Base-by-base conservation (phyloP, 2,797 vertebrate genomes). In the Australoheros facetus region DNA sequence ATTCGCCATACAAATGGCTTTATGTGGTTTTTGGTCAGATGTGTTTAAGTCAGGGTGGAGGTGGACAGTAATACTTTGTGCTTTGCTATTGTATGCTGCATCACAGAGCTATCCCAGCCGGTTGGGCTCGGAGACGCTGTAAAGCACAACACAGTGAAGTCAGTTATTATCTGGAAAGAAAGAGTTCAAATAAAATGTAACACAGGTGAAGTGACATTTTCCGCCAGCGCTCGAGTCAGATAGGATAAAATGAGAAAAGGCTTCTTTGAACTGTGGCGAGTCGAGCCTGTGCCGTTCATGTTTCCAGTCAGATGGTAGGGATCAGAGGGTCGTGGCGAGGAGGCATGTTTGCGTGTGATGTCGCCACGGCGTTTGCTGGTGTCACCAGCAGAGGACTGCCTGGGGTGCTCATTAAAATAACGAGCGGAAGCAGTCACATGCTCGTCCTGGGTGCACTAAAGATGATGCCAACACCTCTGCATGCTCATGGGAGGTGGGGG, bases 351-450 rank as follows among this genome's bases (percentile, higher is more conserved):
- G 91, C 81, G 85, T 93, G 90, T 92, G 90, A 93, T 93, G 92
- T 92, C 90, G 82, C 93, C 85, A 83, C 74, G 84, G 91, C 89
- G 90, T 94, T 92, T 83, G 89, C 90, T 71, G 83, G 93, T 93
- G 94, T 94, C 92, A 92, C 93, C 91, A 92, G 90, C 87, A 91
- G 91, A 93, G 90, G 92, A 94, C 92, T 90, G 91, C 92, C 92
- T 88, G 90, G 85, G 92, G 91, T 89, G 94, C 94, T 96, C 95
- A 96, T 96, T 96, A 96, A 95, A 95, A 95, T 95, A 95, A 95
- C 87, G 91, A 94, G 92, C 90, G 77, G 83, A 94, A 88, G 89
- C 87, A 87, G 90, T 92, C 92, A 93, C 93, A 39, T 94, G 93
- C 88, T 90, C 82, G 80, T 93, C 92, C 89, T 82, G 88, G 89